Evolutionary conservation across 2,888 invertebrate species (phyloP).

Genomic region (Yponomeuta sedellus): DNA sequence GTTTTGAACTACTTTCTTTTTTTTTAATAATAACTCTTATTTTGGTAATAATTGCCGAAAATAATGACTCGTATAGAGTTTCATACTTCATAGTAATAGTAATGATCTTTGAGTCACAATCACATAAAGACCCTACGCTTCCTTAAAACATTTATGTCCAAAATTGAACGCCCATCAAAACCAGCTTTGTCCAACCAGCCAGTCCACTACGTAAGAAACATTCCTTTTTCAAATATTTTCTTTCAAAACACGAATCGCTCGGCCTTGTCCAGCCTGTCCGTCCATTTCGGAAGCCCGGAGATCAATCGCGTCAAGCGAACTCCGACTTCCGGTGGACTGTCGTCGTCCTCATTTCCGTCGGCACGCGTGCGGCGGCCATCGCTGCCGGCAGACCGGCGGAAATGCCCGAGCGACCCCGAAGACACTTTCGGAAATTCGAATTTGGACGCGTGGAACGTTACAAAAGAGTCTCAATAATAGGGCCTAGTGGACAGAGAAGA

Average conservation of each 20-base stretch:
- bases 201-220: not conserved
- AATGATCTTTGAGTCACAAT: no score
- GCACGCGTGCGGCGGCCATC: conserved; percentile 42
- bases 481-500: no score
- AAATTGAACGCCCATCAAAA: not conserved
- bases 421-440: not conserved
- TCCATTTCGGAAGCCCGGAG: conserved; percentile 15
- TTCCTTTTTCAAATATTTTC: not conserved
- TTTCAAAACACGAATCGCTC: not conserved
- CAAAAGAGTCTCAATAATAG: no score
- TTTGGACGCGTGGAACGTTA: not conserved
- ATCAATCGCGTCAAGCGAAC: conserved; percentile 29
- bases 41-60: no score
- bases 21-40: no score
- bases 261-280: not conserved
- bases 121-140: no score
- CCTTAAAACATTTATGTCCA: not conserved
- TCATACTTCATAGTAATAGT: no score
- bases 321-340: conserved; percentile 39
- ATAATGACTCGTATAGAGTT: no score
- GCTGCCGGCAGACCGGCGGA: conserved; percentile 42
- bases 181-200: not conserved
- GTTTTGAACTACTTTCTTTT: no score
- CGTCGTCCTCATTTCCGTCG: conserved; percentile 52
- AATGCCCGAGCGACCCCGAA: not conserved